Evolutionary conservation across 2,797 vertebrate species (phyloP).

Genomic region (Microchirus variegatus): DNA sequence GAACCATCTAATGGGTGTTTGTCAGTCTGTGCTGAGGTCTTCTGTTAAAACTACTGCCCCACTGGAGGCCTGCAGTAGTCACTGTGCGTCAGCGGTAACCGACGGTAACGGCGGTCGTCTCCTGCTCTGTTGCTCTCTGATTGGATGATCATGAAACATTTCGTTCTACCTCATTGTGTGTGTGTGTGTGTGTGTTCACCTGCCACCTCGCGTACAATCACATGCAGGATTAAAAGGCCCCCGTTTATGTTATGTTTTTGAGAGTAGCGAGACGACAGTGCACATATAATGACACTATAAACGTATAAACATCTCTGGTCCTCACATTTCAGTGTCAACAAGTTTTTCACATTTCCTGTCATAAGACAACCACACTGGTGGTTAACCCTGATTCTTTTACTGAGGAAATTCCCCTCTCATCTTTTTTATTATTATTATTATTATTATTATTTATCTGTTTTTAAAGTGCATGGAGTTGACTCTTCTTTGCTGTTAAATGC

Average conservation of each 20-base stretch:
- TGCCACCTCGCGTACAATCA: conserved; percentile 56
- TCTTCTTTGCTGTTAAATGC: conserved; percentile 62
- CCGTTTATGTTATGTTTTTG: not conserved
- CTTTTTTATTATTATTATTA: too few species aligned
- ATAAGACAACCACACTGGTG: conserved; percentile 20
- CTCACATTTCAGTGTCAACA: conserved; percentile 41
- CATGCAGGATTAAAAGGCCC: conserved; percentile 35
- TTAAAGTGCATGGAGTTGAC: conserved; percentile 68
- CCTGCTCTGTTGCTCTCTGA: conserved; percentile 32
- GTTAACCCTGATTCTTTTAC: conserved; percentile 11
- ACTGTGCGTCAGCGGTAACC: conserved; percentile 23
- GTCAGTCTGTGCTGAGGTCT: conserved; percentile 10
- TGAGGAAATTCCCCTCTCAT: too few species aligned
- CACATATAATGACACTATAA: conserved; percentile 23
- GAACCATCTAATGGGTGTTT: conserved; percentile 22
- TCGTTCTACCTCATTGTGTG: conserved; percentile 78
- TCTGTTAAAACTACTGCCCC: conserved; percentile 40
- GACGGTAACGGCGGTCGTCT: not conserved
- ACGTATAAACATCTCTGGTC: conserved; percentile 29
- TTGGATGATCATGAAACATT: conserved; percentile 65
- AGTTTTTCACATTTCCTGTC: conserved; percentile 27
- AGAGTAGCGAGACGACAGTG: too few species aligned
- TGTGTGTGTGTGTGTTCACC: conserved; percentile 66
- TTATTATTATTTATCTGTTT: conserved; percentile 1
- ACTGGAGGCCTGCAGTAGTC: conserved; percentile 40